These are phyloP conservation scores for Glomeris marginata DNA, from an alignment of 2,888 invertebrate genomes.

Conservation along the genomic window DNA sequence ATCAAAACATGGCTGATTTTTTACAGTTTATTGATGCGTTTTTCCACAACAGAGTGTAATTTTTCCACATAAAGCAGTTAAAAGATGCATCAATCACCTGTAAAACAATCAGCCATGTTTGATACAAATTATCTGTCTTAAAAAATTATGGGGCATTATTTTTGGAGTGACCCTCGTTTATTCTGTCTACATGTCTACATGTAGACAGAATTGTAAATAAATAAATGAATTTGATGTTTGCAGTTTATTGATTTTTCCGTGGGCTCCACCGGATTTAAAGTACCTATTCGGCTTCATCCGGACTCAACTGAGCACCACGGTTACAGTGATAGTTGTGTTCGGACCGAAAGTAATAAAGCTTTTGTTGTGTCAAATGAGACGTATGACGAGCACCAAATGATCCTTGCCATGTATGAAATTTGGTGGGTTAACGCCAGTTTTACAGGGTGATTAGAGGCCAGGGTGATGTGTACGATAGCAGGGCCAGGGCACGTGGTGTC, in stretches of 20 bases:
- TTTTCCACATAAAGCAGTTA: too few species aligned
- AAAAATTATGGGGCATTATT: too few species aligned
- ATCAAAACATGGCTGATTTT: too few species aligned
- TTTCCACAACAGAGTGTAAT: too few species aligned
- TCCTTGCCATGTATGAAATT: background rate
- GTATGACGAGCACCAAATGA: background rate
- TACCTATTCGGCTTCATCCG: constrained; percentile 81
- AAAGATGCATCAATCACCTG: too few species aligned
- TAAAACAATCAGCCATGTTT: too few species aligned
- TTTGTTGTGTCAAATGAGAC: background rate
- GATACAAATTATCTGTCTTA: too few species aligned
- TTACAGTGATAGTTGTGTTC: constrained; percentile 67
- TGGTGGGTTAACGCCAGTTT: constrained; percentile 38
- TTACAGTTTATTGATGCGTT: too few species aligned
- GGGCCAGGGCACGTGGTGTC: constrained; percentile 64
- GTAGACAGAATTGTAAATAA: background rate
- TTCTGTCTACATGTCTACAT: too few species aligned
- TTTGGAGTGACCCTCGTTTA: too few species aligned
- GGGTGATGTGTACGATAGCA: constrained; percentile 79
- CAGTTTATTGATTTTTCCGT: constrained; percentile 69
- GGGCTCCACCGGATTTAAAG: constrained; percentile 80
- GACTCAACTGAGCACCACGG: constrained; percentile 80
- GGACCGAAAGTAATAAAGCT: constrained; percentile 60
- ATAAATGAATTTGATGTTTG: constrained; percentile 12
- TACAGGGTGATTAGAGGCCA: constrained; percentile 65